phyloP scores from a whole-genome alignment of 2,797 vertebrate species.

The Spheniscus humboldti region DNA sequence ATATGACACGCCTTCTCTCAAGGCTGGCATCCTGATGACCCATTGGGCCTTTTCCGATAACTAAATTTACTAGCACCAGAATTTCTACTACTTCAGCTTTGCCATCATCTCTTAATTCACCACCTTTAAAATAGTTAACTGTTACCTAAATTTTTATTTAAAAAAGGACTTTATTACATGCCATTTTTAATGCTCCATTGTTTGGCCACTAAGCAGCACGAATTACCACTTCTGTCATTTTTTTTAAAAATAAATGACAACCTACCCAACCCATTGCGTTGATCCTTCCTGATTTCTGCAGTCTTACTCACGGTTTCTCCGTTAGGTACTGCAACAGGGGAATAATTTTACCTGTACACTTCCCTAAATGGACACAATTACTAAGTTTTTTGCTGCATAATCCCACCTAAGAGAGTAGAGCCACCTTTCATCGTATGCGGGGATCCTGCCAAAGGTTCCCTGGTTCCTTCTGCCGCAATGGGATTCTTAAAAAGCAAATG shows the following conservation, averaged over 20 bases:
- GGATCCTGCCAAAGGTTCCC: not conserved
- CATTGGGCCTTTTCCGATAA: not conserved
- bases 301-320: not conserved
- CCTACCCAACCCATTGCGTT: not conserved
- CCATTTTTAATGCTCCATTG: not conserved
- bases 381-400: not conserved
- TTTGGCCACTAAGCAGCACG: not conserved
- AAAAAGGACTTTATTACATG: not conserved
- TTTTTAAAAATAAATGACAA: not conserved
- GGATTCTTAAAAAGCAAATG: slow-evolving; percentile 5
- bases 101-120: not conserved
- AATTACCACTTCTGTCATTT: not conserved
- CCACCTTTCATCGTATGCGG: not conserved
- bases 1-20: not conserved
- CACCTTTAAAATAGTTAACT: not conserved
- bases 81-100: not conserved
- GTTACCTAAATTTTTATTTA: not conserved
- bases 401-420: not conserved
- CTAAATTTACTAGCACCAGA: not conserved
- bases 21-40: not conserved
- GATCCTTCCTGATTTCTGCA: not conserved
- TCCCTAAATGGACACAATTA: not conserved
- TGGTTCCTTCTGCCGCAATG: not conserved
- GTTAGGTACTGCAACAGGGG: not conserved
- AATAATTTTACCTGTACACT: not conserved